Evolutionary conservation across 1,140 invertebrate species (phyloP).

Genomic region (Cylas formicarius): DNA sequence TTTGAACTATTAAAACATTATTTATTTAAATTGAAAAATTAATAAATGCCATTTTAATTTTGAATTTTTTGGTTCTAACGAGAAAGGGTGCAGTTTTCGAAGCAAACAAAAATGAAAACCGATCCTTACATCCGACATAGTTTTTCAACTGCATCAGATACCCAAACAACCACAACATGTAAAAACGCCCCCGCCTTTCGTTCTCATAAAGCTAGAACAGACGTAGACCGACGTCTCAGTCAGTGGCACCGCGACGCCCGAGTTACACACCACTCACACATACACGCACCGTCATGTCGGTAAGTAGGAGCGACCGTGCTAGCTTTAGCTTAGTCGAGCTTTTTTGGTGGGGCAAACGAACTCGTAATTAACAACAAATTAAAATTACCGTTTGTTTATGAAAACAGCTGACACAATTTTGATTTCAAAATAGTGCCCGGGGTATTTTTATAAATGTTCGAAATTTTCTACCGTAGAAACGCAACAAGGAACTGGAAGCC

Average conservation of each 20-base stretch:
- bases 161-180: constrained; percentile 29
- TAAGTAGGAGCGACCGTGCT: constrained; percentile 24
- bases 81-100: too few relatives aligned
- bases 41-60: too few relatives aligned
- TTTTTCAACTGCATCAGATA: too few relatives aligned
- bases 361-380: constrained; percentile 7
- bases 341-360: too few relatives aligned
- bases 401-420: constrained; percentile 1
- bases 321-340: constrained; percentile 1
- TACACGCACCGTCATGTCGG: constrained; percentile 33
- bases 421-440: constrained; percentile 1
- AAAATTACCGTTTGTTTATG: constrained; percentile 2
- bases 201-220: constrained; percentile 33
- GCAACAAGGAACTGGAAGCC: constrained; percentile 85
- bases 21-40: too few relatives aligned
- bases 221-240: constrained; percentile 30
- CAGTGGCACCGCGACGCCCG: constrained; percentile 35
- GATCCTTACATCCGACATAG: too few relatives aligned
- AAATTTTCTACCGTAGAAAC: constrained; percentile 49
- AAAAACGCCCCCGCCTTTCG: constrained; percentile 29
- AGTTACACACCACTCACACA: constrained; percentile 24
- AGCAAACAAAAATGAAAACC: too few relatives aligned
- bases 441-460: neutral
- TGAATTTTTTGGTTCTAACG: too few relatives aligned
- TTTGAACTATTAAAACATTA: too few relatives aligned